These are phyloP conservation scores for Trachelipus rathkii DNA, from an alignment of 1,140 invertebrate genomes.

Conservation along the genomic window DNA sequence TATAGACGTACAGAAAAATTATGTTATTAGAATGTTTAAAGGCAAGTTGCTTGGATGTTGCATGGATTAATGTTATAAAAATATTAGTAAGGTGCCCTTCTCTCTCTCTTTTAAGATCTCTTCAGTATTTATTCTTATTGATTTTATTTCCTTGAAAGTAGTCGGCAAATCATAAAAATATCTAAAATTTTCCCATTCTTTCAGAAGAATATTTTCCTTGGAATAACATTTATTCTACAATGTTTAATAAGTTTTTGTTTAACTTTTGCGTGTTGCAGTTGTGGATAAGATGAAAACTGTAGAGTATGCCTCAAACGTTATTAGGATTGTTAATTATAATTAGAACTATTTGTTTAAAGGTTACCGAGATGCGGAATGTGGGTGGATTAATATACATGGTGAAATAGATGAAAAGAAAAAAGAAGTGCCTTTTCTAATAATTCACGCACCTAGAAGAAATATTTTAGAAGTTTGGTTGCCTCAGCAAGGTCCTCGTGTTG, in stretches of 20 bases:
- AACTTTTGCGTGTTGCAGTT: too few relatives aligned
- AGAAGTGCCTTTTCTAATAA: conserved; percentile 69
- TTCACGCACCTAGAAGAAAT: conserved; percentile 78
- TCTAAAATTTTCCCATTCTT: too few relatives aligned
- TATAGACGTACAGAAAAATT: conserved; percentile 72
- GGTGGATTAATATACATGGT: conserved; percentile 76
- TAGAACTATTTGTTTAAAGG: conserved; percentile 48
- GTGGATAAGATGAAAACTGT: too few relatives aligned
- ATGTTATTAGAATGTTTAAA: conserved; percentile 83
- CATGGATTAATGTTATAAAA: neutral
- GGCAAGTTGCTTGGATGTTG: conserved; percentile 54
- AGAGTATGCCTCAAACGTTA: too few relatives aligned
- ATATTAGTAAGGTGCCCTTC: neutral
- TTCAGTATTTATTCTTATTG: too few relatives aligned
- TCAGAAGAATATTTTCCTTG: too few relatives aligned
- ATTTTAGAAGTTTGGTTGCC: conserved; percentile 80
- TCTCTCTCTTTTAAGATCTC: too few relatives aligned
- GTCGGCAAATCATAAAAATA: too few relatives aligned
- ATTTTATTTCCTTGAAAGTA: too few relatives aligned
- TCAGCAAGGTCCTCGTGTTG: conserved; percentile 79
- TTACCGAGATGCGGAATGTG: conserved; percentile 87
- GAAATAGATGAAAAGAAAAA: conserved; percentile 53
- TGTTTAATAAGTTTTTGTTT: too few relatives aligned
- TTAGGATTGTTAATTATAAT: too few relatives aligned
- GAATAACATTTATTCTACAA: too few relatives aligned